A percentile compares a stretch with the other conserved stretches of the same genome.
Evolutionary conservation across 2,888 invertebrate genomes (phyloP).

Genomic region (Epicampocera succincta): DNA sequence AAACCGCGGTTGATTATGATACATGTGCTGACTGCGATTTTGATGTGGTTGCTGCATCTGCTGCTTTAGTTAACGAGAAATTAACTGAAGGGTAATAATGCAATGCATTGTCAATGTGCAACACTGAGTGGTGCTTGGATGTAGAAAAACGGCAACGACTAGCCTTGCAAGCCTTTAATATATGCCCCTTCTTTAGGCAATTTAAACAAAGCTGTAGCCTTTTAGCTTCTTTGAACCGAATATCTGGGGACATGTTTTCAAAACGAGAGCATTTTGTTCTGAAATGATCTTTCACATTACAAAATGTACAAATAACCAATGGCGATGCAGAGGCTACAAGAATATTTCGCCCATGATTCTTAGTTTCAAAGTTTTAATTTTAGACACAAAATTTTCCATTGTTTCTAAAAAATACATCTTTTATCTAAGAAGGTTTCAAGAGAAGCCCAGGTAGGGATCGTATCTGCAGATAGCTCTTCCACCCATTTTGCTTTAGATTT

Average conservation of each 20-base stretch:
- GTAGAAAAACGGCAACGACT: slow-evolving; percentile 25
- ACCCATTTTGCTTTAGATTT: slow-evolving; percentile 60
- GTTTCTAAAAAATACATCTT: no score
- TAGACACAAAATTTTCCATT: no score
- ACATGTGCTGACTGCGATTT: neutral
- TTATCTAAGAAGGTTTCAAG: slow-evolving; percentile 45
- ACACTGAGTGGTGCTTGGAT: slow-evolving; percentile 42
- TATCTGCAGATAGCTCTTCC: slow-evolving; percentile 13
- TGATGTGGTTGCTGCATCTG: no score
- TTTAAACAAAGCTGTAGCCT: slow-evolving; percentile 46
- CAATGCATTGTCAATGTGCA: slow-evolving; percentile 1
- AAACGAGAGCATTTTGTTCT: slow-evolving; percentile 34
- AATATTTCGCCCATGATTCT: neutral
- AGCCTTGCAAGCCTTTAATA: slow-evolving; percentile 32
- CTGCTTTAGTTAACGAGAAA: no score
- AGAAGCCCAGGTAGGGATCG: slow-evolving; percentile 27
- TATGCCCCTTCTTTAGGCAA: slow-evolving; percentile 51
- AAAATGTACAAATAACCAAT: slow-evolving; percentile 5
- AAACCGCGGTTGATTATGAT: neutral
- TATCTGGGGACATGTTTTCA: slow-evolving; percentile 11
- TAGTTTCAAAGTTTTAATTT: neutral
- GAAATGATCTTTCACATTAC: slow-evolving; percentile 9
- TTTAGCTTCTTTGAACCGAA: slow-evolving; percentile 51
- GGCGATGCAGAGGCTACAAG: slow-evolving; percentile 18
- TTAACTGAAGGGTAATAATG: neutral